Conservation (phyloP, 92 coral and sea anemone species). For the Meandrina meandrites region DNA sequence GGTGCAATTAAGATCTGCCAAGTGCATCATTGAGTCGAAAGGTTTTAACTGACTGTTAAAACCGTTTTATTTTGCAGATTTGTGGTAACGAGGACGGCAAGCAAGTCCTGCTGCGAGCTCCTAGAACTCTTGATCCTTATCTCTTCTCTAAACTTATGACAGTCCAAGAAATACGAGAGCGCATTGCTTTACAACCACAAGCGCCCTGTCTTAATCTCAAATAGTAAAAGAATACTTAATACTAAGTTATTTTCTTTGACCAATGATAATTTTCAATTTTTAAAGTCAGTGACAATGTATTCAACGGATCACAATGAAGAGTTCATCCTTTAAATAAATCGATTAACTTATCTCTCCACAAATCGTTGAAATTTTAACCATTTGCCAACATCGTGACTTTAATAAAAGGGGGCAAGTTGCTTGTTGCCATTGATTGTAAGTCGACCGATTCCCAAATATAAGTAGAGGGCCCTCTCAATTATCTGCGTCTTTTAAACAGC, state of each 20-base stretch:
- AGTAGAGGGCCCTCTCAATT: too few species aligned
- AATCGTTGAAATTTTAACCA: too few species aligned
- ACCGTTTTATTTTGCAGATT: conserved; percentile 48
- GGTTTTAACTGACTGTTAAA: too few species aligned
- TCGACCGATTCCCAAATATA: too few species aligned
- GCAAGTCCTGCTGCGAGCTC: conserved; percentile 38
- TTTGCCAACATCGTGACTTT: too few species aligned
- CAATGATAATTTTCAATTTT: not conserved
- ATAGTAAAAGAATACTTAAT: not conserved
- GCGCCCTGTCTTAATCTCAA: conserved; percentile 74
- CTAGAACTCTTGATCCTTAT: conserved; percentile 53
- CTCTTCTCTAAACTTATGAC: conserved; percentile 62
- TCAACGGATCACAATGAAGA: not conserved
- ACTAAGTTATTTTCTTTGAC: not conserved
- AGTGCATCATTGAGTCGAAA: too few species aligned
- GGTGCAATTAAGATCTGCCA: too few species aligned
- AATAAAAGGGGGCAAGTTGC: too few species aligned
- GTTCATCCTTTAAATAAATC: too few species aligned
- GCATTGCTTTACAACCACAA: conserved; percentile 64
- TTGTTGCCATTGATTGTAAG: too few species aligned
- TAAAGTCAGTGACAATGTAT: not conserved
- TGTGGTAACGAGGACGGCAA: conserved; percentile 59
- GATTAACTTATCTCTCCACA: too few species aligned
- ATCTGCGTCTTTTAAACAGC: too few species aligned
- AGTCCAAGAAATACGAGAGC: conserved; percentile 51